Base-by-base conservation (phyloP, 2,888 invertebrate genomes). In the Sericinus montela region DNA sequence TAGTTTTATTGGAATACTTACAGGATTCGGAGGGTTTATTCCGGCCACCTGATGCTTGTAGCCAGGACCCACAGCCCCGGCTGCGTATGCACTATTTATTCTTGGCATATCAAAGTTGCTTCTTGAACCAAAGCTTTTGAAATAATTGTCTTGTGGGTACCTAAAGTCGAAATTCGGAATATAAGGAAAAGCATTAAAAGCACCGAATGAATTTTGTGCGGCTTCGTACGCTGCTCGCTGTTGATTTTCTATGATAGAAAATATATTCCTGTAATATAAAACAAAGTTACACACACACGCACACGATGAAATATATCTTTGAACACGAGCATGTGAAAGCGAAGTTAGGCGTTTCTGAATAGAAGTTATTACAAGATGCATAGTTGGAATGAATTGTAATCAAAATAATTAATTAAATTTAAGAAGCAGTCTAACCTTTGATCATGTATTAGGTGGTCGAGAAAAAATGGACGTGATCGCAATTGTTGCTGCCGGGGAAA, bases 21-120 rank as follows among this genome's bases (percentile, higher is more conserved):
- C 93, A 40, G 91, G 88, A 74, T 92, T 93, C 55, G 77, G 75
- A 1, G 93, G 93, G 58, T 70, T 90, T 25, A 93, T 89, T 6
- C 75, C 75, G 16, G 92, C 93, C 0, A 90, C 74, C 62, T 93
- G 93, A 43, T 88, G 88, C 11, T 75, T 72, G 51, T 81, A 91
- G 14, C 78, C 85, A 0, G 92, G 90, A 16, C 91, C 91, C 39
- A 89, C 75, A 1, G 84, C 77, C 0, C 90, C 91, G 32, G 88
- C 74, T 1, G 93, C 91, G 36, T 72, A 82, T 0, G 93, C 92
- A 23, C 68, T 65, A 45, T 59, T 53, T 14, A n/a, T 8, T 36
- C 53, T 48, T 10, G 57, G 54, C 65, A 66, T 65, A 43, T 54
- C 57, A 36, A 57, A 60, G 56, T 51, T 35, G 49, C 34, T 42